phyloP scores from a whole-genome alignment of 2,888 invertebrate species.

The Abrostola tripartita region DNA sequence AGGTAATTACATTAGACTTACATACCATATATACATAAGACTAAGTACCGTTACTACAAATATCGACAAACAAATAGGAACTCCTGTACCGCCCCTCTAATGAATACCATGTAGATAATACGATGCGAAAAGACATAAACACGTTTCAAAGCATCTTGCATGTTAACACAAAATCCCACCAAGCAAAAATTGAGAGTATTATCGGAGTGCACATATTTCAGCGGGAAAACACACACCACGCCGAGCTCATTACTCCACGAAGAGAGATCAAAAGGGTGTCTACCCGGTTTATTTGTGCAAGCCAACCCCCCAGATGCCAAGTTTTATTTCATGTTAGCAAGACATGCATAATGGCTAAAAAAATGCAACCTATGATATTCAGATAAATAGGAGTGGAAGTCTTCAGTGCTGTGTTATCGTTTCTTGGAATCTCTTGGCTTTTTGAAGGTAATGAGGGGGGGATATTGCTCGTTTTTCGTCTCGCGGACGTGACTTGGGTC shows the following conservation, averaged over 20 bases:
- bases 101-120: not conserved
- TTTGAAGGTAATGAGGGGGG: constrained; percentile 4
- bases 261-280: constrained; percentile 30
- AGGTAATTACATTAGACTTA: no score
- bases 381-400: not conserved
- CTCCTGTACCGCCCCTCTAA: not conserved
- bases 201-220: constrained; percentile 10
- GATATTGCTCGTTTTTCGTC: constrained; percentile 10
- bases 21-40: no score
- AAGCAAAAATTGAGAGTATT: constrained; percentile 10
- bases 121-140: constrained; percentile 2
- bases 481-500: constrained; percentile 1
- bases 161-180: constrained; percentile 3
- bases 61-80: not conserved
- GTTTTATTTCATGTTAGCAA: constrained; percentile 21
- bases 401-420: constrained; percentile 5
- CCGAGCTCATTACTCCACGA: constrained; percentile 31
- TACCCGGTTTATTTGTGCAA: constrained; percentile 33
- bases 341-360: constrained; percentile 33
- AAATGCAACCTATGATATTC: constrained; percentile 24
- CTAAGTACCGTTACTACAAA: not conserved
- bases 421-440: constrained; percentile 9
- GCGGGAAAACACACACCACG: constrained; percentile 5
- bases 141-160: constrained; percentile 5
- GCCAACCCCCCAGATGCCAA: constrained; percentile 21